These are phyloP conservation scores for Sminthurides bifidus DNA, from an alignment of 1,140 invertebrate species.

Conservation along the genomic window DNA sequence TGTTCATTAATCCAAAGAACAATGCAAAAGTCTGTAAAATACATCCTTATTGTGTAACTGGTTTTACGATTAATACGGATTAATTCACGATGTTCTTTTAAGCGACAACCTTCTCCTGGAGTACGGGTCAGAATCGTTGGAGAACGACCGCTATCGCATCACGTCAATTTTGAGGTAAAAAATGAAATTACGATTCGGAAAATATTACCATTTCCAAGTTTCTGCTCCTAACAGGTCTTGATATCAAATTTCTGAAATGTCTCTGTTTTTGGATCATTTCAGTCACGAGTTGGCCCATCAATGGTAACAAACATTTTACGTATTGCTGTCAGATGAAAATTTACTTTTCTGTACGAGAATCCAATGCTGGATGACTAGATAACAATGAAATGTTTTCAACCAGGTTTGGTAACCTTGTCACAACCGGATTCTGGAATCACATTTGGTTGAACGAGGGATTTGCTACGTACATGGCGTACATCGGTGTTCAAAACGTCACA, in stretches of 20 bases:
- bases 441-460: constrained; percentile 27
- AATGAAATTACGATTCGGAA: neutral
- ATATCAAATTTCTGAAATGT: too few relatives aligned
- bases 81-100: neutral
- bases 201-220: neutral
- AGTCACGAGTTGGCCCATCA: constrained; percentile 7
- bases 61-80: neutral
- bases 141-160: neutral
- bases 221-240: too few relatives aligned
- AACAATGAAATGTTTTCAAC: neutral
- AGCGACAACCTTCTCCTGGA: constrained; percentile 1
- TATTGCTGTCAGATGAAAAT: neutral
- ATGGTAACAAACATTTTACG: constrained; percentile 2
- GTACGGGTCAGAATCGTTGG: neutral
- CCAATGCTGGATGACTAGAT: neutral
- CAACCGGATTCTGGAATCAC: constrained; percentile 16
- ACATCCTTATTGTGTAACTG: neutral
- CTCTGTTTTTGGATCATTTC: neutral
- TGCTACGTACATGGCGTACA: constrained; percentile 15
- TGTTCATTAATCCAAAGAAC: neutral
- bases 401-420: constrained; percentile 26
- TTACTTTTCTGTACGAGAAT: neutral
- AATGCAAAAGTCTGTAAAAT: too few relatives aligned
- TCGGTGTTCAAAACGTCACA: neutral
- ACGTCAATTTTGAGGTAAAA: neutral